Evolutionary conservation across 2,797 vertebrate genomes (phyloP), one percentile per base, ranked within the genome.

Genomic region (Poecilia gillii): DNA sequence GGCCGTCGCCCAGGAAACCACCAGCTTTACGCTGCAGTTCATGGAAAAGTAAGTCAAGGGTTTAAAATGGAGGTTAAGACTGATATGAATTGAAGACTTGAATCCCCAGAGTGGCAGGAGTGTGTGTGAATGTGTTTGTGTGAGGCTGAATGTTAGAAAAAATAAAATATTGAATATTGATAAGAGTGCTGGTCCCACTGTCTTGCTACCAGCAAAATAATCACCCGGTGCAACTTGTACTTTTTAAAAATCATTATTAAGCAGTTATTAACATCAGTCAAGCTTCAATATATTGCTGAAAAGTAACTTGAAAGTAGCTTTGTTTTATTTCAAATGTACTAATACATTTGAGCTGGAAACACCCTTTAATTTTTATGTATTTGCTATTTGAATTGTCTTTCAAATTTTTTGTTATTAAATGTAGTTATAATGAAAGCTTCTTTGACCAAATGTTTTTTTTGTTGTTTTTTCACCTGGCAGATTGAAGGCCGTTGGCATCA

Each of bases 401-500:
- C 36, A 7, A 36, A 68, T 23, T 20, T 41, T 16, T 23, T 68
- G 36, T 39, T 11, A 68, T 68, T 41, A 9, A 25, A 68, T 68
- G 6, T 43, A 14, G 9, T 6, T 31, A n/a, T 74, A 53, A 53
- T 16, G 12, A 59, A 59, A 28, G 55, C 55, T 5, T 13, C 9
- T 55, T n/a, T 23, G 20, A 53, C 23, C 9, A 46, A 75, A 75
- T 23, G 18, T 23, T 23, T 33, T 46, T 41, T 4, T 28, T 39
- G 11, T 41, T 45, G 25, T 3, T 2, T 80, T 84, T 78, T 36
- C 81, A 39, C 83, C 36, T 16, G 49, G 20, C 75, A 97, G 97
- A 89, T 91, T 97, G 80, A 95, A 94, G 72, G 86, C 80, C 83
- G 90, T 41, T 0, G 97, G 97, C 1, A 92, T 97, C 82, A 78